Percentiles rank a stretch among this genome's conserved stretches.
Evolutionary conservation across 2,113 vertebrate species (phyloP).

Genomic region (Pholis gunnellus): DNA sequence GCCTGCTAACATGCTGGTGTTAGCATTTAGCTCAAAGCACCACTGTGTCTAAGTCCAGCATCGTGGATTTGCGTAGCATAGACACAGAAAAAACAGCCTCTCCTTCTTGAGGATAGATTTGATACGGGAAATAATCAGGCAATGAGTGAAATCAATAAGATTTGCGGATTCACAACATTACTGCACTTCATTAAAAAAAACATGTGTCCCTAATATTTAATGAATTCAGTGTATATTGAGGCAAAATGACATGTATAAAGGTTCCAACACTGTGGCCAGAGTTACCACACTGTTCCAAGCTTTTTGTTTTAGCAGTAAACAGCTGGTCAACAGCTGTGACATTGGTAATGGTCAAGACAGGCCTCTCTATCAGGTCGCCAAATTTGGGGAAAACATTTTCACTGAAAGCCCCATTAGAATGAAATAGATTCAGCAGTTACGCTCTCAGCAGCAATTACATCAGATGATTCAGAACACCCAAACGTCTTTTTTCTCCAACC

Average conservation of each 20-base stretch:
- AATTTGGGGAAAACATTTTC: slow-evolving; percentile 61
- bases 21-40: too few species aligned
- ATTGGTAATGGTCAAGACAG: slow-evolving; percentile 31
- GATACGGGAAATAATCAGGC: not conserved
- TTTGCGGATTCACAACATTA: not conserved
- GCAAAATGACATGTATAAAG: slow-evolving; percentile 12
- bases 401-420: slow-evolving; percentile 40
- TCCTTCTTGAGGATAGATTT: not conserved
- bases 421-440: slow-evolving; percentile 61
- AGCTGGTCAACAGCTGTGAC: slow-evolving; percentile 58
- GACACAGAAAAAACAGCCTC: not conserved
- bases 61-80: too few species aligned
- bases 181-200: slow-evolving; percentile 15
- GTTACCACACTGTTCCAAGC: not conserved
- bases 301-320: slow-evolving; percentile 28
- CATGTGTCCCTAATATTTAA: not conserved
- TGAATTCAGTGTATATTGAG: not conserved
- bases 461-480: slow-evolving; percentile 69
- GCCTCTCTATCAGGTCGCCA: slow-evolving; percentile 45
- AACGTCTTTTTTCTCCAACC: slow-evolving; percentile 58
- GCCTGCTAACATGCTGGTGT: too few species aligned
- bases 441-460: slow-evolving; percentile 71
- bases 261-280: not conserved
- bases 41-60: too few species aligned
- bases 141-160: not conserved